These are phyloP conservation scores for Sphyrna mokarran DNA, from an alignment of 2,113 vertebrate genomes.

Conservation along the genomic window DNA sequence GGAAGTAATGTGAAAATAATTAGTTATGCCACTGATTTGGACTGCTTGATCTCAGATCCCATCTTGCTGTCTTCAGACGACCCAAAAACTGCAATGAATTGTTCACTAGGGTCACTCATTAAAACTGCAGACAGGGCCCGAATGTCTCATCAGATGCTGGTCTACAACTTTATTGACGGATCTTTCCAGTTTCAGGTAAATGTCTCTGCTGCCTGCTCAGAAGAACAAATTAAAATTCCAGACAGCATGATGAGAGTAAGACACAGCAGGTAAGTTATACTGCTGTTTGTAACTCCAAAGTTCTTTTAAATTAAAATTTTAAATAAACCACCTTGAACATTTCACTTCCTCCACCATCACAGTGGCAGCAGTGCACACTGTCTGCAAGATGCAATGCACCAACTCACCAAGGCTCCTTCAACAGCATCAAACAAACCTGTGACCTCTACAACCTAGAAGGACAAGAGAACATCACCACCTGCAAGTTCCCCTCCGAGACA, in stretches of 20 bases:
- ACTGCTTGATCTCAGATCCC: not conserved
- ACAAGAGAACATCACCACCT: no score
- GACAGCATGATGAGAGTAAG: not conserved
- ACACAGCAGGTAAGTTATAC: not conserved
- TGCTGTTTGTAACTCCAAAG: not conserved
- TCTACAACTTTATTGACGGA: not conserved
- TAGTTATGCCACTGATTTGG: not conserved
- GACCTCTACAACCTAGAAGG: no score
- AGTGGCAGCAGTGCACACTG: no score
- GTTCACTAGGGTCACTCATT: not conserved
- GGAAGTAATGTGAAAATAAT: not conserved
- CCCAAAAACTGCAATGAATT: not conserved
- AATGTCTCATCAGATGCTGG: not conserved
- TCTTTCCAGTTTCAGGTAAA: not conserved
- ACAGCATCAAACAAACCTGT: no score
- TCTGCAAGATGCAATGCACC: no score
- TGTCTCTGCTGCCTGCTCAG: not conserved
- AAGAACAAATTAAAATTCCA: not conserved
- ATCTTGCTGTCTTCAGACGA: not conserved
- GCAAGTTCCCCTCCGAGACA: no score
- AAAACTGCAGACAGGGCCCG: not conserved
- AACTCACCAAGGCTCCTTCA: no score
- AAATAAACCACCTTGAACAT: no score
- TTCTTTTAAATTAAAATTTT: no score
- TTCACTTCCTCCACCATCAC: no score